These are phyloP conservation scores for Morus bassanus DNA, from an alignment of 2,797 vertebrate species.

Conservation along the genomic window DNA sequence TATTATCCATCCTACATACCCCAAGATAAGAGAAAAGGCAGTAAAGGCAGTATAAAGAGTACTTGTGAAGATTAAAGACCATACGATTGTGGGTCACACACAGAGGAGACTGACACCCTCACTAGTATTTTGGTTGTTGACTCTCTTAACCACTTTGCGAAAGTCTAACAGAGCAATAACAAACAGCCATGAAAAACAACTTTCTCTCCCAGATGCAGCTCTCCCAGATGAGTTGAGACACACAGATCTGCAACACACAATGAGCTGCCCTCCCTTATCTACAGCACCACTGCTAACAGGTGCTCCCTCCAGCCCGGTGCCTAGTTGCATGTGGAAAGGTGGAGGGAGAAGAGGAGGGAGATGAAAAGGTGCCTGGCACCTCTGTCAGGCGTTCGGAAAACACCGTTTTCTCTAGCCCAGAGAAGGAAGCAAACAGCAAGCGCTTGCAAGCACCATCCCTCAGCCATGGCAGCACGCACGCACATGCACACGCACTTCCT, in stretches of 20 bases:
- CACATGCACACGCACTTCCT: slow-evolving; percentile 51
- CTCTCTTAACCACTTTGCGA: background rate
- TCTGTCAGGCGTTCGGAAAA: background rate
- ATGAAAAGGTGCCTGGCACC: background rate
- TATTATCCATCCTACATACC: background rate
- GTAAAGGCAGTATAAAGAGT: background rate
- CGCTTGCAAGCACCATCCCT: background rate
- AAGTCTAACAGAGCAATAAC: background rate
- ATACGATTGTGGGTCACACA: background rate
- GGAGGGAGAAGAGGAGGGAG: background rate
- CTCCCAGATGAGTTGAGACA: fast-evolving
- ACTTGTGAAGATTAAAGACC: background rate
- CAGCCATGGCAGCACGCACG: slow-evolving; percentile 3
- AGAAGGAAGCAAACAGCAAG: background rate
- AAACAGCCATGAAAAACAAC: background rate
- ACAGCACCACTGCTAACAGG: background rate
- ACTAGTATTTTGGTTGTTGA: background rate
- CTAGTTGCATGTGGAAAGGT: fast-evolving
- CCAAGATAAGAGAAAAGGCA: background rate
- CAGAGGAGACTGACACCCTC: background rate
- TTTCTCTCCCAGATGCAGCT: background rate
- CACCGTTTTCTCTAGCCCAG: background rate
- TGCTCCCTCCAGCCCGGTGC: background rate
- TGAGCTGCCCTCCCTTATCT: background rate
- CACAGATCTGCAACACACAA: background rate